Conservation (phyloP, 2,888 invertebrate genomes). For the Ennomos erosarius region DNA sequence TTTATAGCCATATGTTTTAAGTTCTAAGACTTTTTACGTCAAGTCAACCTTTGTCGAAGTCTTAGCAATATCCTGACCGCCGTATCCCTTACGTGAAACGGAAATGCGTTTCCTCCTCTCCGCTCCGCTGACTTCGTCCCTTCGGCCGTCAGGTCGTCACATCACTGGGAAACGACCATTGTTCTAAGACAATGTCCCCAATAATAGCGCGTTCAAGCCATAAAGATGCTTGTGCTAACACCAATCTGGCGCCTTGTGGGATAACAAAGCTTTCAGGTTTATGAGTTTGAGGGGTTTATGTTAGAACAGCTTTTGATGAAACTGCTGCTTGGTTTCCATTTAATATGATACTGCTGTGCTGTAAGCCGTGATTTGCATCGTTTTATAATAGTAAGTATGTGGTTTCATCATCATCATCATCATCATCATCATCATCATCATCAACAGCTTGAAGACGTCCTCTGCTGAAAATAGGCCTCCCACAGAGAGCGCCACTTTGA, state of each 20-base stretch:
- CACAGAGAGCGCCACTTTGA: too few species aligned
- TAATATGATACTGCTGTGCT: background rate
- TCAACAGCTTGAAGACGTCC: too few species aligned
- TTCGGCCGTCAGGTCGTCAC: constrained; percentile 48
- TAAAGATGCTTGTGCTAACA: constrained; percentile 43
- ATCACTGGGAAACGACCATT: constrained; percentile 55
- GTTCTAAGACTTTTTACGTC: constrained; percentile 18
- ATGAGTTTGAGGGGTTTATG: constrained; percentile 28
- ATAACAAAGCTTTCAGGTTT: constrained; percentile 36
- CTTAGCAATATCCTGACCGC: constrained; percentile 47
- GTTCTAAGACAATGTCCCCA: constrained; percentile 58
- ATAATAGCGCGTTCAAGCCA: constrained; percentile 42
- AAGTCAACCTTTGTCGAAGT: constrained; percentile 40
- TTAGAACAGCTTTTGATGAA: constrained; percentile 13
- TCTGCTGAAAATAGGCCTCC: too few species aligned
- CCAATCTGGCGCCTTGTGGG: constrained; percentile 39
- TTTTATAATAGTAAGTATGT: too few species aligned
- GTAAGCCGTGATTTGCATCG: too few species aligned
- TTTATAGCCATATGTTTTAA: constrained; percentile 4
- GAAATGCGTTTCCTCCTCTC: constrained; percentile 73
- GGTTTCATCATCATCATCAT: too few species aligned
- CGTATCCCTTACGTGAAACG: constrained; percentile 57
- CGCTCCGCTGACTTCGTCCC: constrained; percentile 60
- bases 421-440: too few species aligned
- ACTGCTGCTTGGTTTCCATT: background rate